Percentiles rank a stretch among this genome's conserved stretches.
These are phyloP conservation scores for Lerista edwardsae DNA, from an alignment of 2,797 vertebrate species.

Conservation along the genomic window DNA sequence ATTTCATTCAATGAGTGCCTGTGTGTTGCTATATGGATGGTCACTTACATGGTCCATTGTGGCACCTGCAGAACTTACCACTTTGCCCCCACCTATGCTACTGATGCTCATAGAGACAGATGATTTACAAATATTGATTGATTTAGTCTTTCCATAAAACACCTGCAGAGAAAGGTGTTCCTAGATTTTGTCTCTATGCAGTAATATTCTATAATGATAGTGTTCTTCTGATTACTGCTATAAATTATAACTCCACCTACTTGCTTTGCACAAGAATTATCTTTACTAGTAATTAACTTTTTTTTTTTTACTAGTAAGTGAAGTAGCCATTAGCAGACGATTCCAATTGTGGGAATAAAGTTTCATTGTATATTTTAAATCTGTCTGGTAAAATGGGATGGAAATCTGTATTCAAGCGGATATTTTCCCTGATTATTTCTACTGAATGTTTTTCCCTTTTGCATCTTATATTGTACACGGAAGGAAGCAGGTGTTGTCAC, in stretches of 20 bases:
- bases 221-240: neutral
- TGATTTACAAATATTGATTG: neutral
- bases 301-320: conserved; percentile 34
- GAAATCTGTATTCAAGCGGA: conserved; percentile 36
- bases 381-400: conserved; percentile 13
- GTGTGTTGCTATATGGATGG: too few species aligned
- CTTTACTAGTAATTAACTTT: neutral
- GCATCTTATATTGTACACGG: neutral
- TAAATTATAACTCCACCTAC: neutral
- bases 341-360: conserved; percentile 41
- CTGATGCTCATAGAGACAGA: too few species aligned
- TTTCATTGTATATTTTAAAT: conserved; percentile 18
- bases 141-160: conserved; percentile 4
- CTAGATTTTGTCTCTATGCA: neutral
- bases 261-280: conserved; percentile 18
- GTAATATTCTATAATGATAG: conserved; percentile 1
- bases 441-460: conserved; percentile 17
- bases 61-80: too few species aligned
- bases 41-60: too few species aligned
- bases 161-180: neutral
- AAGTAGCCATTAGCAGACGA: conserved; percentile 15
- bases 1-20: too few species aligned
- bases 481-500: conserved; percentile 40
- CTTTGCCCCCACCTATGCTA: too few species aligned
- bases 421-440: conserved; percentile 33